Conservation (phyloP, 2,888 invertebrate species). For the Dorcus hopei region DNA sequence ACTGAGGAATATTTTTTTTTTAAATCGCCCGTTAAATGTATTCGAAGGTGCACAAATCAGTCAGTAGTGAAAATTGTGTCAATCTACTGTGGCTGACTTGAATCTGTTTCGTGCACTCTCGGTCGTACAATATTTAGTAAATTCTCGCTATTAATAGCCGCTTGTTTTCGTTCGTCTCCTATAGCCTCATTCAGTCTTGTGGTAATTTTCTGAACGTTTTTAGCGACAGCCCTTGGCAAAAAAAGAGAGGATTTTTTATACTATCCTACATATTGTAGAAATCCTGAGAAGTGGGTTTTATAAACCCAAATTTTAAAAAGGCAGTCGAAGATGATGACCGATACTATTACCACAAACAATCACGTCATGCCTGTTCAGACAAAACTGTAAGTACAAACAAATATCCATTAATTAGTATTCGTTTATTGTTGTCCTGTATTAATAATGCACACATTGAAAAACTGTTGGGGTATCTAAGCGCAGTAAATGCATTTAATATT, state of each 20-base stretch:
- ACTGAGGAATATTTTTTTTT: conserved; percentile 6
- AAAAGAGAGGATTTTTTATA: too few species aligned
- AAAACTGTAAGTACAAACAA: conserved; percentile 54
- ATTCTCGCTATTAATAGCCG: conserved; percentile 5
- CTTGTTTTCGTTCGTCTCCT: conserved; percentile 1
- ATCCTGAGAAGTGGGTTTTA: conserved; percentile 44
- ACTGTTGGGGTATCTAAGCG: neutral
- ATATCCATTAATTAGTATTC: conserved; percentile 3
- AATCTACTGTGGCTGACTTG: neutral
- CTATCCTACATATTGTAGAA: conserved; percentile 46
- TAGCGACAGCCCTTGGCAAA: conserved; percentile 2
- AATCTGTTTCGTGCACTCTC: conserved; percentile 1
- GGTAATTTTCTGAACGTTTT: conserved; percentile 9
- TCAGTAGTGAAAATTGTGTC: conserved; percentile 8
- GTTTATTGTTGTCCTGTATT: conserved; percentile 6
- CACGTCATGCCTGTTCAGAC: conserved; percentile 59
- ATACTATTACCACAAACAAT: conserved; percentile 70
- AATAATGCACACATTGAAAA: neutral
- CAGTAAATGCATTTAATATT: too few species aligned
- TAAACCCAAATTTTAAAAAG: conserved; percentile 39
- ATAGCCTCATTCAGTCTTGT: neutral
- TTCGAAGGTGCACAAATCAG: conserved; percentile 2
- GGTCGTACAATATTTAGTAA: conserved; percentile 4
- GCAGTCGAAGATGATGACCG: conserved; percentile 62
- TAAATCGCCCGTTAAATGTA: neutral